Conservation (phyloP, 2,888 invertebrate genomes). For the Thymelicus acteon region DNA sequence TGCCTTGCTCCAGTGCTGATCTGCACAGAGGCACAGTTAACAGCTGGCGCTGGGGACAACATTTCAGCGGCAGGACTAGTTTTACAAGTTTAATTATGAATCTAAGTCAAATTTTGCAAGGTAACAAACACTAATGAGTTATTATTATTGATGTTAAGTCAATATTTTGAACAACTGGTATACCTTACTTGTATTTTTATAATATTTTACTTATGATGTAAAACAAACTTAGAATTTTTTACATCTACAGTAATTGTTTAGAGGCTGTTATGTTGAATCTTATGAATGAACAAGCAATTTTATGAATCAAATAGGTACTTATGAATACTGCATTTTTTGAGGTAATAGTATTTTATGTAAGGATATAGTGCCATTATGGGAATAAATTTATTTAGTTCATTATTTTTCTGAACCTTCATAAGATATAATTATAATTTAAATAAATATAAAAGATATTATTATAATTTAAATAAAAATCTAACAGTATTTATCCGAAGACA, state of each 20-base stretch:
- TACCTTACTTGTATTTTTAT: conserved; percentile 11
- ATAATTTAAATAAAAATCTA: background rate
- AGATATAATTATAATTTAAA: background rate
- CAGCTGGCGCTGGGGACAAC: conserved; percentile 95
- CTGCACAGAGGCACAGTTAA: conserved; percentile 91
- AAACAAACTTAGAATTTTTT: background rate
- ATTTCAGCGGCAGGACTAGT: conserved; percentile 95
- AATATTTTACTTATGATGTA: background rate
- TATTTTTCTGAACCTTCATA: background rate
- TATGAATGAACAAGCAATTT: background rate
- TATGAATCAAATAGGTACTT: conserved; percentile 7
- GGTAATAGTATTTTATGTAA: conserved; percentile 5
- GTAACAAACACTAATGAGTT: background rate
- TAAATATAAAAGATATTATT: too few relatives aligned
- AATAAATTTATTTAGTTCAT: background rate
- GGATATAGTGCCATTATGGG: conserved; percentile 27
- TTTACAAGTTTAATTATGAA: conserved; percentile 85
- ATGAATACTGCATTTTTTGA: conserved; percentile 5
- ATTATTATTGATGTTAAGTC: background rate
- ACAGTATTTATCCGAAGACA: too few relatives aligned
- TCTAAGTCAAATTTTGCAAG: conserved; percentile 43
- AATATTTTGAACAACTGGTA: background rate
- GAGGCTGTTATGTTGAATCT: conserved; percentile 14
- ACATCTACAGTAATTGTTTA: background rate
- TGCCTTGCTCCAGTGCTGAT: conserved; percentile 94